Conservation (phyloP, 1,140 invertebrate genomes). For the Eriocheir sinensis region DNA sequence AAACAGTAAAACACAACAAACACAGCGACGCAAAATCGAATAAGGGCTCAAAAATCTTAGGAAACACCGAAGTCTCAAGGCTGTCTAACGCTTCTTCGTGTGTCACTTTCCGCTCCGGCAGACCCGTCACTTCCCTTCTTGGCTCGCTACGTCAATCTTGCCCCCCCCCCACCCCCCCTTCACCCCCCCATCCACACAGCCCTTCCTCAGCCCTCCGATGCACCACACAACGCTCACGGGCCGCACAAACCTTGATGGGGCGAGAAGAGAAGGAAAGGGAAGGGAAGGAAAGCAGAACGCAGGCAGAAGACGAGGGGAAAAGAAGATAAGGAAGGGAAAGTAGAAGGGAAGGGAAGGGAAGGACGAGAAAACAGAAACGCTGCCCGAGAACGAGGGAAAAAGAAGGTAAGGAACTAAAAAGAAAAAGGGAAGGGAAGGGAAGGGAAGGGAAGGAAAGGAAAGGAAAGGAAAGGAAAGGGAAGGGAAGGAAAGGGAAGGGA, state of each 20-base stretch:
- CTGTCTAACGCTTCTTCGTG: no score
- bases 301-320: background rate
- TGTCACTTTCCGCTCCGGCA: background rate
- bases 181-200: no score
- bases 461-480: background rate
- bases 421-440: no score
- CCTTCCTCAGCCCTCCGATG: no score
- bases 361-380: background rate
- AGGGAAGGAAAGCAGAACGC: background rate
- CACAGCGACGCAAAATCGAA: background rate
- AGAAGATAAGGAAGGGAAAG: background rate
- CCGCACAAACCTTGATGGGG: background rate
- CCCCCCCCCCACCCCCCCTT: no score
- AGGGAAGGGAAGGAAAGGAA: no score
- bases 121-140: background rate
- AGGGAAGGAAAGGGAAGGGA: background rate
- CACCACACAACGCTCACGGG: background rate
- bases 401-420: no score
- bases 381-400: no score
- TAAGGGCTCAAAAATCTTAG: no score
- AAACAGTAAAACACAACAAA: no score
- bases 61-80: no score
- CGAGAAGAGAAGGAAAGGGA: no score
- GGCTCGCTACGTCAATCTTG: background rate
- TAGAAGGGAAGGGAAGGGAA: background rate